Evolutionary conservation across 2,888 invertebrate genomes (phyloP).

Genomic region (Sturmia bella): DNA sequence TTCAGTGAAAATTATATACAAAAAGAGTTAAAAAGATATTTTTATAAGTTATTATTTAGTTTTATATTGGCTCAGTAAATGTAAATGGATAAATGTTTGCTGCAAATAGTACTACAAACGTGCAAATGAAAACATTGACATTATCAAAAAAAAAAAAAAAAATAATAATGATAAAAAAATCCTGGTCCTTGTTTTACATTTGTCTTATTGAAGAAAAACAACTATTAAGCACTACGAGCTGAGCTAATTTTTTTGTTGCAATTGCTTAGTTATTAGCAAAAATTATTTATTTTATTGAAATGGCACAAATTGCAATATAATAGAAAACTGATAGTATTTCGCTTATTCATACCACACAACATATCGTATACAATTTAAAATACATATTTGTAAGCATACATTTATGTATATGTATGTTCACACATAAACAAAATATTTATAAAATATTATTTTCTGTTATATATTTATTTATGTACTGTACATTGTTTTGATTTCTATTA

Average conservation of each 20-base stretch:
- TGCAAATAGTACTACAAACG: no score
- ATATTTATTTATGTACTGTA: constrained; percentile 26
- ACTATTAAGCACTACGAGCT: no score
- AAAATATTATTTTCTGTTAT: constrained; percentile 40
- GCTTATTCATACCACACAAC: constrained; percentile 34
- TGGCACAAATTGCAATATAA: constrained; percentile 54
- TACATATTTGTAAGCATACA: constrained; percentile 19
- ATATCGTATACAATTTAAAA: constrained; percentile 58
- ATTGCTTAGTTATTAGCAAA: not conserved
- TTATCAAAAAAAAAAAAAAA: no score
- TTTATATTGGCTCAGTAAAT: not conserved
- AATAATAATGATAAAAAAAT: no score
- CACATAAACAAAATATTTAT: constrained; percentile 30
- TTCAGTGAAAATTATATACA: constrained; percentile 32
- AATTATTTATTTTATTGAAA: constrained; percentile 28
- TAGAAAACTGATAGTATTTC: constrained; percentile 40
- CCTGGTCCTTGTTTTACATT: no score
- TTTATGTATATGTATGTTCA: not conserved
- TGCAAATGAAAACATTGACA: no score
- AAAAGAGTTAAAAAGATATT: constrained; percentile 50
- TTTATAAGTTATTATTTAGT: constrained; percentile 40
- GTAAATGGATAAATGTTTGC: no score
- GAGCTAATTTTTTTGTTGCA: no score
- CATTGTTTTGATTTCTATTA: not conserved
- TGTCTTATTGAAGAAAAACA: no score